Evolutionary conservation across 2,797 vertebrate genomes (phyloP), one percentile per base, ranked within the genome.

Genomic region (Heteromormyrus szaboi): DNA sequence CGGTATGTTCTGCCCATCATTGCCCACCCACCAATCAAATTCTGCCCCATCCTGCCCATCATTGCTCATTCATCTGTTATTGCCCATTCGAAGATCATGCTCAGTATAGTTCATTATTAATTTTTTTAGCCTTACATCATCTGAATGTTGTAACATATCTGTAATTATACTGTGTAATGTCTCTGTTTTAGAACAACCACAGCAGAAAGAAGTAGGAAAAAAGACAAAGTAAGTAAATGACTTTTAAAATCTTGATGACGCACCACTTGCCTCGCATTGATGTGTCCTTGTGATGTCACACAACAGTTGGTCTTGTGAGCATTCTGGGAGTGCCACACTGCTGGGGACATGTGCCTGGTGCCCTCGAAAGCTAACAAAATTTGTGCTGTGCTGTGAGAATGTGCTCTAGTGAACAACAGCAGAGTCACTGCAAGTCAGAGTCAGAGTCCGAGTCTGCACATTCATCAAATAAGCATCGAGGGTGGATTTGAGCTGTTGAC

Each of bases 151-250:
- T 51, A 48, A 84, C 48, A 83, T 83, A 85, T 81, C 76, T 46
- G 48, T 85, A 85, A 85, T 84, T 85, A 50, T 50, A 85, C n/a
- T 85, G 3, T 51, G 44, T 85, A 25, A 85, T 50, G 19, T 51
- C 51, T 0, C 89, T 93, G 68, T 90, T 95, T 29, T 92, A 97
- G 96, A 95, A 94, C 95, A 94, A 92, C 95, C 94, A 90, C 92
- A 95, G 46, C 95, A 96, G 90, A 89, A 95, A 14, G 89, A 89
- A 54, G 89, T 90, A 93, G 85, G 88, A n/a, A 96, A 96, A 93
- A 96, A 88, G 86, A 59, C 88, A 29, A 89, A 97, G 96, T 97
- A 93, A 97, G 96, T 96, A 5, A 8, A 14, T n/a, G n/a, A 5
- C 17, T 25, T 9, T 41, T 56, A 9, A 86, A 56, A 86, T 53